Percentiles rank a stretch among this genome's conserved stretches.
Evolutionary conservation across 2,888 invertebrate species (phyloP).

Genomic region (Leucophora obtusa): DNA sequence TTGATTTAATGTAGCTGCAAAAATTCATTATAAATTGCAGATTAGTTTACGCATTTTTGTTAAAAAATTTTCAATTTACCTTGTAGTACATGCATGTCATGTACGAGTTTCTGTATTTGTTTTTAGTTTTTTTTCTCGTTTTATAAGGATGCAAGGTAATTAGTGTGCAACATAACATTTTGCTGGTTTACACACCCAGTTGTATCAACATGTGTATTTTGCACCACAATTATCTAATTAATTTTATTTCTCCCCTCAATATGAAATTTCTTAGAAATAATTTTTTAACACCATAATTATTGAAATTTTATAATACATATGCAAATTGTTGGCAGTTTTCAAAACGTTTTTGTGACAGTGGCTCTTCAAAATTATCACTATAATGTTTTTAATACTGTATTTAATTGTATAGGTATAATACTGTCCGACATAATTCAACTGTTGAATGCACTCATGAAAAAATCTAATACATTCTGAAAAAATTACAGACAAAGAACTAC

Average conservation of each 20-base stretch:
- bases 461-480: no score
- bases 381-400: no score
- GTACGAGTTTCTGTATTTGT: constrained; percentile 12
- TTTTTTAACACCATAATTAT: constrained; percentile 48
- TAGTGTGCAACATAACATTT: constrained; percentile 61
- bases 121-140: constrained; percentile 22
- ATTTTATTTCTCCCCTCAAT: constrained; percentile 28
- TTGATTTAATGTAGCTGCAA: not conserved
- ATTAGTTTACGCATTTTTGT: constrained; percentile 73
- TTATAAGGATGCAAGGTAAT: constrained; percentile 62
- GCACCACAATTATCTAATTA: constrained; percentile 62
- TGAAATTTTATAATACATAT: not conserved
- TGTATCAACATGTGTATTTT: constrained; percentile 61
- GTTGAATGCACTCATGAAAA: no score
- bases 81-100: constrained; percentile 38
- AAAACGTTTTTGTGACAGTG: no score
- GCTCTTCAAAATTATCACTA: no score
- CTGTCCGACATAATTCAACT: no score
- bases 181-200: constrained; percentile 57
- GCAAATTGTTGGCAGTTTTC: no score
- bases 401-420: no score
- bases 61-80: constrained; percentile 33
- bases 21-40: constrained; percentile 73
- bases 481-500: no score
- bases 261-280: constrained; percentile 51